Percentiles rank a stretch among this genome's conserved stretches.
Conservation (phyloP, 2,888 invertebrate species). For the Luperina nickerlii region DNA sequence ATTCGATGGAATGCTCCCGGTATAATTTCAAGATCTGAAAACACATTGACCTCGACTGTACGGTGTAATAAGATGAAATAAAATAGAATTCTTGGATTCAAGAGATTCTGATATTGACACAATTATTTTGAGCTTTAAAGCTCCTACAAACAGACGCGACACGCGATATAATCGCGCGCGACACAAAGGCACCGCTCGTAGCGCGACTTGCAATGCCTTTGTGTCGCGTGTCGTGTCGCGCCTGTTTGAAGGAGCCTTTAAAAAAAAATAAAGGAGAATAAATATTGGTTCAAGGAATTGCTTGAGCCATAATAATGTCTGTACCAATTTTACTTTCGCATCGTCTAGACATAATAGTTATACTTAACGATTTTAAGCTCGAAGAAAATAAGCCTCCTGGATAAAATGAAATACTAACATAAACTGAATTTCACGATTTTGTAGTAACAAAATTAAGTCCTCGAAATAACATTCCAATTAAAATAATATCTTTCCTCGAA, state of each 20-base stretch:
- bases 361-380: background rate
- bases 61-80: background rate
- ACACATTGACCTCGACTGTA: background rate
- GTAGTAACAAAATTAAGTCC: background rate
- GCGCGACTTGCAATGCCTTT: no score
- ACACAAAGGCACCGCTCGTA: no score
- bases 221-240: no score
- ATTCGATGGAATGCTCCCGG: slow-evolving; percentile 21
- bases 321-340: background rate
- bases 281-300: background rate
- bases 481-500: slow-evolving; percentile 5
- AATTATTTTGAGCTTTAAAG: background rate
- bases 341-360: background rate
- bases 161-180: no score
- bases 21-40: slow-evolving; percentile 17
- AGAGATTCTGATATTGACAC: background rate
- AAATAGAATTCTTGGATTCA: background rate
- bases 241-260: no score
- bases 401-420: background rate
- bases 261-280: background rate
- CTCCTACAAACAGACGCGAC: no score
- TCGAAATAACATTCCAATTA: slow-evolving; percentile 2
- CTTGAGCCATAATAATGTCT: background rate
- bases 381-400: background rate
- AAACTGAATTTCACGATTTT: background rate